Conservation (phyloP, 1,140 invertebrate species). For the Triops cancriformis region DNA sequence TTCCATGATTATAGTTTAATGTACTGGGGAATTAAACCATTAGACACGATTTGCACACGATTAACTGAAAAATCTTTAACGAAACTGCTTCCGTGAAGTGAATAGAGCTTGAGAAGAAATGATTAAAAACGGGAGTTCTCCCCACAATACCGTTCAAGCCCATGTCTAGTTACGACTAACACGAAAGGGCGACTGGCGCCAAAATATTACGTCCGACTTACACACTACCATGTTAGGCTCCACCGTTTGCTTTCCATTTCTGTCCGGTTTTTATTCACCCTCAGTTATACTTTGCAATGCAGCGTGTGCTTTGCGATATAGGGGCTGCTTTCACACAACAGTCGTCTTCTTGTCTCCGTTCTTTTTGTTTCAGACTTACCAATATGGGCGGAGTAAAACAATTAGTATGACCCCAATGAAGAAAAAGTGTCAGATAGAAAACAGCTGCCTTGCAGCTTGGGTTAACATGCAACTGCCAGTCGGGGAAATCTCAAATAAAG, state of each 20-base stretch:
- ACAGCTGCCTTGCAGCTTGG: background rate
- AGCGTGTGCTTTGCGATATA: background rate
- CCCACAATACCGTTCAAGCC: background rate
- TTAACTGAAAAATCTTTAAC: background rate
- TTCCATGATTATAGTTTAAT: too few relatives aligned
- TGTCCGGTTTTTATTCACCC: background rate
- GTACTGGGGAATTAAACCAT: too few relatives aligned
- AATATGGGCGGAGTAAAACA: background rate
- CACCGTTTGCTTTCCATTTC: background rate
- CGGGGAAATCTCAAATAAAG: background rate
- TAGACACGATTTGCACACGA: background rate
- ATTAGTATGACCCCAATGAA: background rate
- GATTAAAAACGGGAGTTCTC: background rate
- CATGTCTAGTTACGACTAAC: slow-evolving; percentile 1
- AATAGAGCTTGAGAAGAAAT: background rate
- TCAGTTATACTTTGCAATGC: background rate
- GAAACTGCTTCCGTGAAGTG: background rate
- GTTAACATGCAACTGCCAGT: background rate
- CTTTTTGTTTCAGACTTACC: background rate
- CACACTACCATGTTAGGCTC: background rate
- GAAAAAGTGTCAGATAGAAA: background rate
- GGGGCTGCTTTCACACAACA: background rate
- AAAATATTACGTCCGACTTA: background rate
- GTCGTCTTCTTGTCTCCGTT: background rate
- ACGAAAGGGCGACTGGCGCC: background rate